Conservation (phyloP, 2,888 invertebrate species). For the Lasioglossum pauxillum region DNA sequence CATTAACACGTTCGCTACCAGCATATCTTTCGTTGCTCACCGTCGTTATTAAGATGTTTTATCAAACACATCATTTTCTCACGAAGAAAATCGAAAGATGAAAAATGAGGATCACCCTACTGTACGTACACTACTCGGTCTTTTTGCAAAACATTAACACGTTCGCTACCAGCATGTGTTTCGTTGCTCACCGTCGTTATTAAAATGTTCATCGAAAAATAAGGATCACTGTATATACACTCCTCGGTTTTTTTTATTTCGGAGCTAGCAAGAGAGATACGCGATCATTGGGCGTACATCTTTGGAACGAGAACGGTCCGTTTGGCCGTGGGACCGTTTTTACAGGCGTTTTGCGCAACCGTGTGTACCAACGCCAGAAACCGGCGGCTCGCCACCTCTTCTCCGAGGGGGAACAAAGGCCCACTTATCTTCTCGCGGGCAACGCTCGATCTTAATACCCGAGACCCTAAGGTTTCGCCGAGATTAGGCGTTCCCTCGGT, state of each 20-base stretch:
- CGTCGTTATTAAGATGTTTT: too few species aligned
- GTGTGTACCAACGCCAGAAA: slow-evolving; percentile 30
- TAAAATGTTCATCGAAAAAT: too few species aligned
- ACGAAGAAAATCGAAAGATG: too few species aligned
- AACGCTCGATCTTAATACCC: slow-evolving; percentile 53
- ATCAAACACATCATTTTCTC: too few species aligned
- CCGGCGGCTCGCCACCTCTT: slow-evolving; percentile 24
- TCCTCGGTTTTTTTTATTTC: not conserved
- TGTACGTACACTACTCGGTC: too few species aligned
- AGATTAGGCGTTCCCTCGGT: slow-evolving; percentile 50
- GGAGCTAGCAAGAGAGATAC: not conserved
- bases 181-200: too few species aligned
- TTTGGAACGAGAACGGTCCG: slow-evolving; percentile 28
- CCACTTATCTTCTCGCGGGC: slow-evolving; percentile 52
- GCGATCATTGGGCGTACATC: slow-evolving; percentile 19
- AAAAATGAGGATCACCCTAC: too few species aligned
- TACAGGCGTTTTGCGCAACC: slow-evolving; percentile 37
- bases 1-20: too few species aligned
- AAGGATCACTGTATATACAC: too few species aligned
- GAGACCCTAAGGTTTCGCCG: slow-evolving; percentile 44
- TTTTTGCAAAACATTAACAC: too few species aligned
- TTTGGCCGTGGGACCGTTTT: slow-evolving; percentile 45
- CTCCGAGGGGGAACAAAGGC: slow-evolving; percentile 50
- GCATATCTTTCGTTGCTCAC: too few species aligned
- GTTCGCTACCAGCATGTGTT: too few species aligned